These are phyloP conservation scores for Entomyzon cyanotis DNA, from an alignment of 2,113 vertebrate species.

Conservation along the genomic window DNA sequence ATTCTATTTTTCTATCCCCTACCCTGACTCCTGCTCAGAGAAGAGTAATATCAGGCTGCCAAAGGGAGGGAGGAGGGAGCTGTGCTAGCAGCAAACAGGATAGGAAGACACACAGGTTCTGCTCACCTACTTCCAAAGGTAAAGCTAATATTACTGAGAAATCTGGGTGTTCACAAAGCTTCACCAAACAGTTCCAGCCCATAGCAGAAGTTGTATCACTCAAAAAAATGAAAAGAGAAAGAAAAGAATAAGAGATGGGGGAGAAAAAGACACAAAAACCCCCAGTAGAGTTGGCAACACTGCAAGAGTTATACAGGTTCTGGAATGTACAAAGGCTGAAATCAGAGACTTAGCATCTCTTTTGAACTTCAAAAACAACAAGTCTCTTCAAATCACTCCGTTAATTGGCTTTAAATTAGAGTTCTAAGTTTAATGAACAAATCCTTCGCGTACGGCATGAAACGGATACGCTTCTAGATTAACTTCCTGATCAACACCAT, in stretches of 20 bases:
- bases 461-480: constrained; percentile 61
- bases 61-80: background rate
- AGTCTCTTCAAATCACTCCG: constrained; percentile 65
- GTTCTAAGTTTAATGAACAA: constrained; percentile 65
- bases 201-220: background rate
- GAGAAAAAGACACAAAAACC: background rate
- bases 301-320: constrained; percentile 64
- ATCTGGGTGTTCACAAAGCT: background rate
- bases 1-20: background rate
- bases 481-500: constrained; percentile 69
- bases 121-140: background rate
- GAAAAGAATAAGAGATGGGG: fast-evolving
- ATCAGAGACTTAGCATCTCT: constrained; percentile 66
- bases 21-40: background rate
- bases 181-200: background rate
- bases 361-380: constrained; percentile 70
- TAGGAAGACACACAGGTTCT: background rate
- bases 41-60: background rate
- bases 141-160: background rate
- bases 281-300: constrained; percentile 40
- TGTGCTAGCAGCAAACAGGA: background rate
- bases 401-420: constrained; percentile 70
- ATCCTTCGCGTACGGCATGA: constrained; percentile 39
- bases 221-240: background rate
- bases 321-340: constrained; percentile 62